Evolutionary conservation across 2,113 vertebrate species (phyloP).

Genomic region (Oncorhynchus mykiss): DNA sequence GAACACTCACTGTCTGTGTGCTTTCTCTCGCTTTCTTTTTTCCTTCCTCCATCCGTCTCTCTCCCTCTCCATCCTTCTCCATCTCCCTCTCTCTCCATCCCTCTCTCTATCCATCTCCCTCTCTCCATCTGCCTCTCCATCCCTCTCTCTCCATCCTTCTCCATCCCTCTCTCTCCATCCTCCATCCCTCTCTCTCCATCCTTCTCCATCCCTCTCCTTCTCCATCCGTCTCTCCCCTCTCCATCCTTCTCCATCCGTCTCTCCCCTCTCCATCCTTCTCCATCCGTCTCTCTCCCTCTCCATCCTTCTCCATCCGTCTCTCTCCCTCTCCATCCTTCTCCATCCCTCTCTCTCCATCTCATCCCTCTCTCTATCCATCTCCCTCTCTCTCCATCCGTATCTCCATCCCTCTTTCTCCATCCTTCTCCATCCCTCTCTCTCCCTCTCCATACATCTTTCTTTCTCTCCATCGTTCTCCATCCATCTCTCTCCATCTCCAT

Average conservation of each 20-base stretch:
- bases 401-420: no score
- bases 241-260: neutral
- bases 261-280: no score
- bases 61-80: neutral
- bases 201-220: no score
- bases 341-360: neutral
- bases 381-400: rapidly evolving
- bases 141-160: no score
- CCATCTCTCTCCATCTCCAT: neutral
- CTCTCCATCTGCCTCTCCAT: no score
- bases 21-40: neutral
- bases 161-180: neutral
- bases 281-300: no score
- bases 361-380: rapidly evolving
- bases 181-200: neutral
- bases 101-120: no score
- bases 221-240: neutral
- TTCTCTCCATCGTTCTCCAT: rapidly evolving
- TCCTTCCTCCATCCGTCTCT: neutral
- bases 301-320: no score
- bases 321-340: no score
- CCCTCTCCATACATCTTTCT: neutral
- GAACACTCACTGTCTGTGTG: neutral
- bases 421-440: no score
- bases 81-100: neutral